A percentile compares a stretch with the other conserved stretches of the same genome.
These are phyloP conservation scores for Xylocampa areola DNA, from an alignment of 2,888 invertebrate species.

Conservation along the genomic window DNA sequence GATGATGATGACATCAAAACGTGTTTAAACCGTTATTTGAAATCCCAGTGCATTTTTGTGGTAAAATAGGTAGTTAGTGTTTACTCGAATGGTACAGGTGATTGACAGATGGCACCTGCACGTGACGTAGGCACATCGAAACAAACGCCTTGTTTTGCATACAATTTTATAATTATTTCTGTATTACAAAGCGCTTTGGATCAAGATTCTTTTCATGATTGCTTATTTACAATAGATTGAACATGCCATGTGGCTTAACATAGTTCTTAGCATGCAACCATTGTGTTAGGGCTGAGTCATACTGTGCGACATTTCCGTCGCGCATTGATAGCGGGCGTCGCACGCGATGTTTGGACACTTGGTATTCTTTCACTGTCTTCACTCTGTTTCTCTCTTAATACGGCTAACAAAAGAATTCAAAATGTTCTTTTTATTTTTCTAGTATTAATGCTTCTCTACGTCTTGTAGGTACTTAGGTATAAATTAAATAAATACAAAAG, in stretches of 20 bases:
- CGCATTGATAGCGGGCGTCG: background rate
- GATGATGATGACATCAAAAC: no score
- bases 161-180: conserved; percentile 39
- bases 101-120: conserved; percentile 31
- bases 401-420: conserved; percentile 22
- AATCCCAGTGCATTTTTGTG: no score
- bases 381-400: conserved; percentile 23
- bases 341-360: conserved; percentile 28
- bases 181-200: conserved; percentile 32
- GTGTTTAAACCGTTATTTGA: no score
- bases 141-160: conserved; percentile 20
- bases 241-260: conserved; percentile 30
- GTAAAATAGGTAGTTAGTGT: no score
- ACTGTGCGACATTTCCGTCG: conserved; percentile 18
- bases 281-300: conserved; percentile 43
- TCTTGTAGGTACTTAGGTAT: background rate
- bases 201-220: conserved; percentile 34
- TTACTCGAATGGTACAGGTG: conserved; percentile 30
- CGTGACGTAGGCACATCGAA: background rate
- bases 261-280: conserved; percentile 44
- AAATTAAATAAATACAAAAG: background rate
- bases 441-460: background rate
- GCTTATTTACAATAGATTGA: conserved; percentile 42
- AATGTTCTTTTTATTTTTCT: conserved; percentile 24
- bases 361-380: conserved; percentile 30